Evolutionary conservation across 1,140 invertebrate species (phyloP), one percentile per base, ranked within the genome.

Genomic region (Lasioglossum baleicum): DNA sequence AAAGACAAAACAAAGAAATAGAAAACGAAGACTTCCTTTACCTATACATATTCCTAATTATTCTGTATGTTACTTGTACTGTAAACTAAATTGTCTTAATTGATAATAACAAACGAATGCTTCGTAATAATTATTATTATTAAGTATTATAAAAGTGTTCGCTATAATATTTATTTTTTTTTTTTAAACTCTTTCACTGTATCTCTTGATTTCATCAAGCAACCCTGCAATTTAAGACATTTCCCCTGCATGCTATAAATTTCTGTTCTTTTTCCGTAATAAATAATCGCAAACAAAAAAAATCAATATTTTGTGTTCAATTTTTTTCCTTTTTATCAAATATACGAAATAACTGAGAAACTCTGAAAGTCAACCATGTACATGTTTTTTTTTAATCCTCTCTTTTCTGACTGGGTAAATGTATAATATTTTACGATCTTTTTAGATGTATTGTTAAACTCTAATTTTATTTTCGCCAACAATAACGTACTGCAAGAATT

Each of bases 381-480:
- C 51, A 72, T 64, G 66, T 68, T 48, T 13, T 48, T 48, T 44
- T 44, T 8, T 44, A 26, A 26, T 26, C 26, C 11, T 44, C 13
- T 48, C 44, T 48, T n/a, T 80, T 69, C 20, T 64, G 20, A 75
- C 80, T 75, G 63, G 78, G 67, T 75, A 20, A 69, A 71, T 74
- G 60, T 80, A 60, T 67, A 75, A 60, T 70, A 69, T 53, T 74
- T 80, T 10, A 80, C 48, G 31, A 80, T 64, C 51, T 71, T 75
- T 71, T 75, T 71, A 64, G 44, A 60, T 83, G 51, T 81, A 64
- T 63, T 65, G 64, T 86, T 83, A 81, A 73, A 74, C 78, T 75
- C 83, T 81, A 83, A 80, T 79, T 26, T 81, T 78, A 83, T 75
- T 74, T 65, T 81, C 83, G 64, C 73, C 82, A 86, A 85, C 71